Evolutionary conservation across 2,888 invertebrate species (phyloP).

Genomic region (Conchocele bisecta): DNA sequence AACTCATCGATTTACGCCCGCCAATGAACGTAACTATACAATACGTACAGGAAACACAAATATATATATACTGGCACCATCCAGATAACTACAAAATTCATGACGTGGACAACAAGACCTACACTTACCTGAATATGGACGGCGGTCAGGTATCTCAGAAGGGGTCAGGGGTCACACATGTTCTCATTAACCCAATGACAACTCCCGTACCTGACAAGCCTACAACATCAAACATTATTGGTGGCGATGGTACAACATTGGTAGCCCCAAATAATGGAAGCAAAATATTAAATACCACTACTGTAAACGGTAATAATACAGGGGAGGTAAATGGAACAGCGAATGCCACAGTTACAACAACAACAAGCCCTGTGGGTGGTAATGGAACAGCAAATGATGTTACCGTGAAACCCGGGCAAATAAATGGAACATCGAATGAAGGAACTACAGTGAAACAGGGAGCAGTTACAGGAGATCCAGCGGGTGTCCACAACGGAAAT

Average conservation of each 20-base stretch:
- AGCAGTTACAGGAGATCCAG: not conserved
- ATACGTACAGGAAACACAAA: slow-evolving; percentile 33
- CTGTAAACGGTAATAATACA: not conserved
- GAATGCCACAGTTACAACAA: not conserved
- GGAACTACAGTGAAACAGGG: not conserved
- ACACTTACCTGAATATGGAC: not conserved
- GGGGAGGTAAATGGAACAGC: not conserved
- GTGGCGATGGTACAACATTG: not conserved
- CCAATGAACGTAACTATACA: slow-evolving; percentile 61
- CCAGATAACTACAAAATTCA: slow-evolving; percentile 56
- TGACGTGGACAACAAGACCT: slow-evolving; percentile 1
- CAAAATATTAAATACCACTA: not conserved
- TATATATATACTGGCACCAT: slow-evolving; percentile 63
- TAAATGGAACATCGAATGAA: not conserved
- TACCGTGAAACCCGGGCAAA: no score
- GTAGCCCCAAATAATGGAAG: not conserved
- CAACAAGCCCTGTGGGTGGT: not conserved
- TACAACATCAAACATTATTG: not conserved
- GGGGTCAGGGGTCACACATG: not conserved
- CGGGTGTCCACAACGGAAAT: not conserved
- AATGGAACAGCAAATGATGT: not conserved
- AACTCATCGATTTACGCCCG: slow-evolving; percentile 56
- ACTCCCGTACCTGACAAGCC: not conserved
- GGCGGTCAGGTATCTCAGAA: not conserved
- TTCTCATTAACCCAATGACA: not conserved